Percentiles rank a stretch among this genome's conserved stretches.
Conservation (phyloP, 2,888 invertebrate genomes). For the Charanyca ferruginea region DNA sequence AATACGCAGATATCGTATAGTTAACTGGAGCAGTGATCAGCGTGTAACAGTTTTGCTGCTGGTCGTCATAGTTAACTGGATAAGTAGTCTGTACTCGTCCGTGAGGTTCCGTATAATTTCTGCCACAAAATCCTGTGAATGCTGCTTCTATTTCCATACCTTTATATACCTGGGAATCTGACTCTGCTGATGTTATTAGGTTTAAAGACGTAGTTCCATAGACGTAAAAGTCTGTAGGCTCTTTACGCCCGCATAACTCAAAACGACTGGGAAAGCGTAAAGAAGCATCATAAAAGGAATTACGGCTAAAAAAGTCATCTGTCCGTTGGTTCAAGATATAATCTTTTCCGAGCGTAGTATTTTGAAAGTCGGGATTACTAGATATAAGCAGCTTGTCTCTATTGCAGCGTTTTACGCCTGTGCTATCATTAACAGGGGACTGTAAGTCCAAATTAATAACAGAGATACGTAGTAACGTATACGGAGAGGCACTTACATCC, state of each 20-base stretch:
- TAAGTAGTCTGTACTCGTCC: conserved; percentile 92
- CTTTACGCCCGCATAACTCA: conserved; percentile 76
- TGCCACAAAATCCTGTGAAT: conserved; percentile 85
- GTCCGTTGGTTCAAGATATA: conserved; percentile 69
- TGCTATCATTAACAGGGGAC: conserved; percentile 62
- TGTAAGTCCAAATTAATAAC: conserved; percentile 76
- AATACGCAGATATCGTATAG: conserved; percentile 93
- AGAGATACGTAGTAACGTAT: conserved; percentile 71
- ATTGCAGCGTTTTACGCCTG: conserved; percentile 72
- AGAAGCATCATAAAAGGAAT: conserved; percentile 64
- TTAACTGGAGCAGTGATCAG: conserved; percentile 93
- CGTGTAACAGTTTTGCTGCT: conserved; percentile 90
- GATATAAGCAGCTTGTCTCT: conserved; percentile 81
- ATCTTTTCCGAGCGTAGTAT: conserved; percentile 77
- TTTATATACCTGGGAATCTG: conserved; percentile 77
- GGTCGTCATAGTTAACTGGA: conserved; percentile 13
- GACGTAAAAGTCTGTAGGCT: conserved; percentile 77
- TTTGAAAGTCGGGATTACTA: conserved; percentile 63
- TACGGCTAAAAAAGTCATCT: conserved; percentile 69
- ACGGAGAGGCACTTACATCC: conserved; percentile 55
- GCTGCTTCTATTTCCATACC: conserved; percentile 93
- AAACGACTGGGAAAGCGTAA: conserved; percentile 63
- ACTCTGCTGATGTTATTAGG: conserved; percentile 77
- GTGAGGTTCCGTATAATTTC: conserved; percentile 93
- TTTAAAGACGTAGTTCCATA: conserved; percentile 73